Percentiles rank a stretch among this genome's conserved stretches.
phyloP scores from a whole-genome alignment of 2,113 vertebrate species.

The Aegithalos caudatus region DNA sequence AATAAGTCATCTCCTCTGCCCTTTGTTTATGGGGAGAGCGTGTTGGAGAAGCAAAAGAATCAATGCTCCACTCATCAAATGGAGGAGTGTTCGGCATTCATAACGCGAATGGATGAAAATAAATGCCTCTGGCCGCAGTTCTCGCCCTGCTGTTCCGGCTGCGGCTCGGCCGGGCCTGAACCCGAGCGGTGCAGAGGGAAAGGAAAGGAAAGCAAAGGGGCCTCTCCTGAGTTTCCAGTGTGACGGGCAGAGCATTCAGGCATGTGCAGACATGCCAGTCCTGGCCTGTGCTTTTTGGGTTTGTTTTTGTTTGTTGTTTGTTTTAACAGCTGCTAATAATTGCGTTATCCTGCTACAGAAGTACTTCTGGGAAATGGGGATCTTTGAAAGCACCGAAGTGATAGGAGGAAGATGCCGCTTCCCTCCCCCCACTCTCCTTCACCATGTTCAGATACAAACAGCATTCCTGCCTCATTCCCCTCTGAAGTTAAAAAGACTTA shows the following conservation, averaged over 20 bases:
- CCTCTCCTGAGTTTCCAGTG: slow-evolving; percentile 50
- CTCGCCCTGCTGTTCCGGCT: not conserved
- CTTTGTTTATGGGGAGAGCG: not conserved
- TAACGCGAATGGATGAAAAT: not conserved
- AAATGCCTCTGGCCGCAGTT: slow-evolving; percentile 12
- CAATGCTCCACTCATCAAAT: not conserved
- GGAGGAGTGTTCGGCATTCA: not conserved
- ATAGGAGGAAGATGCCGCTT: not conserved
- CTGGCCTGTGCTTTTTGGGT: not conserved
- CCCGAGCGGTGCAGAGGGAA: not conserved
- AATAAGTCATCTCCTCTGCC: not conserved
- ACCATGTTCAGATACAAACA: slow-evolving; percentile 66
- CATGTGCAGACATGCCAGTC: slow-evolving; percentile 66
- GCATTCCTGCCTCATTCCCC: slow-evolving; percentile 66
- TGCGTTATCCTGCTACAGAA: slow-evolving; percentile 49
- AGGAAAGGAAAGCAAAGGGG: not conserved
- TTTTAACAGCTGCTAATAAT: slow-evolving; percentile 65
- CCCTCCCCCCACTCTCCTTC: slow-evolving; percentile 18
- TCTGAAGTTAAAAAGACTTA: slow-evolving; percentile 73
- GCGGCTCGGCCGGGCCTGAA: not conserved
- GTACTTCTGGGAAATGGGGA: slow-evolving; percentile 18
- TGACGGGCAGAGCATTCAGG: slow-evolving; percentile 52
- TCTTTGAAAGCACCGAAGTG: slow-evolving; percentile 3
- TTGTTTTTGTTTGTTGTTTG: slow-evolving; percentile 56
- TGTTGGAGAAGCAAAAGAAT: not conserved